These are phyloP conservation scores for Quiscalus mexicanus DNA, from an alignment of 2,113 vertebrate species.

Conservation along the genomic window DNA sequence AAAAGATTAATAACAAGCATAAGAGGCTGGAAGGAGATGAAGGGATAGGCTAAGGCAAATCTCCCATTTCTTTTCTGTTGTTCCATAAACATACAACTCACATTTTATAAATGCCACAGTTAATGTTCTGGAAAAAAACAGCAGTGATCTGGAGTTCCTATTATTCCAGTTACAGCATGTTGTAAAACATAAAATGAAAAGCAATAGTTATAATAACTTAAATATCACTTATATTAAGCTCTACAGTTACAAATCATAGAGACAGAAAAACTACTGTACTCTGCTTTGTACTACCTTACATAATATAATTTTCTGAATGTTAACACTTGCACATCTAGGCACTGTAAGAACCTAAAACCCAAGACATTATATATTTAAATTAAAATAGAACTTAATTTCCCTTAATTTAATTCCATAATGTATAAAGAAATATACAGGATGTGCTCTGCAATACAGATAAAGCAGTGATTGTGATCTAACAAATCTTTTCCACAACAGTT, in stretches of 20 bases:
- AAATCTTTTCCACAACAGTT: background rate
- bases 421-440: background rate
- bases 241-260: background rate
- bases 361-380: background rate
- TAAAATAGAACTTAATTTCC: background rate
- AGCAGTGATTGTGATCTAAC: background rate
- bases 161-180: background rate
- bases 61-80: background rate
- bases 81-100: background rate
- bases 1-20: background rate
- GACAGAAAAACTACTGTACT: background rate
- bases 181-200: background rate
- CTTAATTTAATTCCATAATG: background rate
- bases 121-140: slow-evolving; percentile 7
- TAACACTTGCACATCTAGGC: background rate
- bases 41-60: background rate
- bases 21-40: background rate
- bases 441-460: background rate
- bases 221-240: background rate
- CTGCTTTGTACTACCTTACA: background rate
- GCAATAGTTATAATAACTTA: background rate
- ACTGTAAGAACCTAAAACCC: background rate
- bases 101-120: background rate
- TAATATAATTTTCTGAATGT: background rate
- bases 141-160: background rate